phyloP scores from a whole-genome alignment of 2,888 invertebrate genomes.

The Gastracanthus pulcherrimus region DNA sequence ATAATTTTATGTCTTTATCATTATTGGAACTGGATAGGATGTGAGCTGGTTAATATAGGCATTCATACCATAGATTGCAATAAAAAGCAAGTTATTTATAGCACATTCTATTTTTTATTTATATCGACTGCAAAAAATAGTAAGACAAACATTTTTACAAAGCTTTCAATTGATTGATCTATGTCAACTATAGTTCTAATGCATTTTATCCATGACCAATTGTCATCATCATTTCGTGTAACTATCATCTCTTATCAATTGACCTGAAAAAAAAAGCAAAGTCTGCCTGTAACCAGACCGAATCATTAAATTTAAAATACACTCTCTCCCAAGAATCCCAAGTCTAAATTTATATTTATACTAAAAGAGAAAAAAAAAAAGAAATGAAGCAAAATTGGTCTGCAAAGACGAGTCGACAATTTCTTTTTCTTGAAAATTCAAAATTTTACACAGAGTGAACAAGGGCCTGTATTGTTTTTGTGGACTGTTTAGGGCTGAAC shows the following conservation, averaged over 20 bases:
- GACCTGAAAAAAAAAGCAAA: conserved; percentile 14
- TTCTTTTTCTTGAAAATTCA: conserved; percentile 26
- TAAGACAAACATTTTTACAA: neutral
- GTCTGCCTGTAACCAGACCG: conserved; percentile 35
- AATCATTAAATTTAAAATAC: conserved; percentile 5
- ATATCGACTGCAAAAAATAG: neutral
- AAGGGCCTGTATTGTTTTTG: conserved; percentile 65
- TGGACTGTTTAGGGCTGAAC: conserved; percentile 82
- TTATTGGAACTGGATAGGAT: conserved; percentile 26
- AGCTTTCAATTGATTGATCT: neutral
- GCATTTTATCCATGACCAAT: conserved; percentile 25
- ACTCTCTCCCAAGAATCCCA: neutral
- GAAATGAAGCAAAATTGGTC: conserved; percentile 3
- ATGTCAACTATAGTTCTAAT: conserved; percentile 30
- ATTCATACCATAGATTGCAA: neutral
- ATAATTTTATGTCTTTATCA: conserved; percentile 31
- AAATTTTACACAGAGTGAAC: conserved; percentile 33
- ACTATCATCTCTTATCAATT: conserved; percentile 26
- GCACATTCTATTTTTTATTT: too few relatives aligned
- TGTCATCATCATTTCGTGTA: conserved; percentile 31
- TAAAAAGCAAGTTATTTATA: neutral
- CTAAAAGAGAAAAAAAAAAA: neutral
- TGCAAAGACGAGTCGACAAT: conserved; percentile 29
- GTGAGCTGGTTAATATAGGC: neutral
- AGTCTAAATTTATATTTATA: neutral